phyloP scores from a whole-genome alignment of 2,888 invertebrate species.

The Parnassius glacialis region DNA sequence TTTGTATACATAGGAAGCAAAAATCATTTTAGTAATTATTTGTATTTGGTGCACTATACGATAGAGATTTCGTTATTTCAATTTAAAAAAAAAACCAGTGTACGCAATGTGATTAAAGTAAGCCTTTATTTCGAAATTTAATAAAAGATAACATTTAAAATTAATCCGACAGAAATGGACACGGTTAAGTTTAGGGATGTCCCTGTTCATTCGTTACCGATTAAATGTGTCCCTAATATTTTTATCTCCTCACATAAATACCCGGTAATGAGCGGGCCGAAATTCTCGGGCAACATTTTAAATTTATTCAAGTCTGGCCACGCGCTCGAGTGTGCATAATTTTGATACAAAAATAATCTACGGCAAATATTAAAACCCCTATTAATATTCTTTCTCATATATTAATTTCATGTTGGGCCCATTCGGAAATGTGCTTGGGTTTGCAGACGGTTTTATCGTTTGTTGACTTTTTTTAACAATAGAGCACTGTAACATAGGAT shows the following conservation, averaged over 20 bases:
- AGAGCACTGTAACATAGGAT: not conserved
- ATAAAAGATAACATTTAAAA: slow-evolving; percentile 19
- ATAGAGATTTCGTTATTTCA: too few species aligned
- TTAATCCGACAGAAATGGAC: slow-evolving; percentile 27
- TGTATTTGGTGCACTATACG: too few species aligned
- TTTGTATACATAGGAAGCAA: too few species aligned
- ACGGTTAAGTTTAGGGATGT: slow-evolving; percentile 36
- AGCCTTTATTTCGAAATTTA: slow-evolving; percentile 10
- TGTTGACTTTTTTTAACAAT: slow-evolving; percentile 20
- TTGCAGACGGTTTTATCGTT: slow-evolving; percentile 23
- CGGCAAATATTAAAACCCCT: slow-evolving; percentile 62
- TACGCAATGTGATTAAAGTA: too few species aligned
- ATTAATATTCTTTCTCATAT: slow-evolving; percentile 51
- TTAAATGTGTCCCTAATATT: slow-evolving; percentile 79
- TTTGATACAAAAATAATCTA: slow-evolving; percentile 79
- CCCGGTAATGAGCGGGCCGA: slow-evolving; percentile 72
- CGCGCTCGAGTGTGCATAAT: slow-evolving; percentile 76
- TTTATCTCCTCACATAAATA: slow-evolving; percentile 80
- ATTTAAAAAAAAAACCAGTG: too few species aligned
- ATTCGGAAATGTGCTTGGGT: slow-evolving; percentile 25
- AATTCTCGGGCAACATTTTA: slow-evolving; percentile 70
- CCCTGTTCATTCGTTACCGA: slow-evolving; percentile 74
- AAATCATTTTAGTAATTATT: too few species aligned
- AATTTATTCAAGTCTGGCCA: slow-evolving; percentile 75
- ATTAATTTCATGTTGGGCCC: slow-evolving; percentile 29